Conservation (phyloP, 2,888 invertebrate species). For the Syritta pipiens region DNA sequence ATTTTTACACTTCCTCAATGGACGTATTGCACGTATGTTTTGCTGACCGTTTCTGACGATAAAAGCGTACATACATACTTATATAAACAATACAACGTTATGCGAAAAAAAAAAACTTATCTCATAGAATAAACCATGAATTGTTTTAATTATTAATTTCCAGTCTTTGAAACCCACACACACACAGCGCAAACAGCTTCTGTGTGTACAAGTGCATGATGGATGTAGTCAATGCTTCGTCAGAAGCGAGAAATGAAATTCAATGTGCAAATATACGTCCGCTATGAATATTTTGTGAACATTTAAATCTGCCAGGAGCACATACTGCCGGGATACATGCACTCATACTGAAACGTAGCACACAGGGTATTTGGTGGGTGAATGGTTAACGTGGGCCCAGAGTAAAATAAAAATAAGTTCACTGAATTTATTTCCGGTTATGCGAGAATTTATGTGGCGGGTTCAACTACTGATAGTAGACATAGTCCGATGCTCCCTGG, state of each 20-base stretch:
- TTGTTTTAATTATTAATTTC: slow-evolving; percentile 68
- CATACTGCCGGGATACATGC: slow-evolving; percentile 53
- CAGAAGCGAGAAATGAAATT: slow-evolving; percentile 39
- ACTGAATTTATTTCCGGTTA: slow-evolving; percentile 67
- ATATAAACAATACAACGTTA: neutral
- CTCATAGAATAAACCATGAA: slow-evolving; percentile 58
- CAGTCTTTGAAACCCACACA: slow-evolving; percentile 51
- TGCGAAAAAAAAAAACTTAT: slow-evolving; percentile 12
- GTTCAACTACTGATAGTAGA: slow-evolving; percentile 37
- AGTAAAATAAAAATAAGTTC: slow-evolving; percentile 65
- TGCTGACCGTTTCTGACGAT: too few relatives aligned
- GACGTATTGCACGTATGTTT: too few relatives aligned
- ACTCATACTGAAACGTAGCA: slow-evolving; percentile 25
- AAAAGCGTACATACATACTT: slow-evolving; percentile 13
- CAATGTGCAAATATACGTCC: slow-evolving; percentile 68
- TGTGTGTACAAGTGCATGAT: slow-evolving; percentile 31
- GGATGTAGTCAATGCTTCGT: slow-evolving; percentile 13
- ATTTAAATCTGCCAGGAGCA: slow-evolving; percentile 67
- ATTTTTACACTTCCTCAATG: too few relatives aligned
- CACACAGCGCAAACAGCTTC: neutral
- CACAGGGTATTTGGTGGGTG: neutral
- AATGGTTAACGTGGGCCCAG: slow-evolving; percentile 28
- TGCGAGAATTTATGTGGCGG: slow-evolving; percentile 67
- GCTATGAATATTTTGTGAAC: slow-evolving; percentile 66
- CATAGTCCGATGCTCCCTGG: slow-evolving; percentile 19